Conservation (phyloP, 2,888 invertebrate species). For the Caenorhabditis sp. region DNA sequence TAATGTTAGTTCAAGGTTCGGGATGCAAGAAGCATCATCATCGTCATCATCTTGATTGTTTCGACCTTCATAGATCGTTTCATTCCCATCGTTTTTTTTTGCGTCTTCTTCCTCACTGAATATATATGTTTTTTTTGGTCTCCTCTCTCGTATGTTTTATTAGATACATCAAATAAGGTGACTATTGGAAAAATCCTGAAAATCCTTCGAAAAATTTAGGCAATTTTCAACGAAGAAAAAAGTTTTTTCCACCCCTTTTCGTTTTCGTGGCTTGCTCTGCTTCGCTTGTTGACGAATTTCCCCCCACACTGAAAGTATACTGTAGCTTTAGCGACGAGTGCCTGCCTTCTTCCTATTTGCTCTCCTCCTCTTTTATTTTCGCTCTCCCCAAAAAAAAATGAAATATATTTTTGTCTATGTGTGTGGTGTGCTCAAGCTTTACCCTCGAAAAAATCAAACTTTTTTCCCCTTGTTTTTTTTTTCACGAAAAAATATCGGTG, state of each 20-base stretch:
- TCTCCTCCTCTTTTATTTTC: neutral
- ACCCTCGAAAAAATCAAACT: neutral
- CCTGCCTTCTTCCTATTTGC: neutral
- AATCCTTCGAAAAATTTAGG: too few species aligned
- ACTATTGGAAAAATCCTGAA: too few species aligned
- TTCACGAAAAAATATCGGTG: too few species aligned
- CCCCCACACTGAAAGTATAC: neutral
- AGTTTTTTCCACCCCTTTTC: neutral
- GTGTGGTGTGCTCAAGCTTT: neutral
- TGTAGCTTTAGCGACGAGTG: neutral
- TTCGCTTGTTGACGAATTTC: neutral
- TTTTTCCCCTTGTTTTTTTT: too few species aligned
- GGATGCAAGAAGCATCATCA: slow-evolving; percentile 17
- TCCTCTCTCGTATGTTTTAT: too few species aligned
- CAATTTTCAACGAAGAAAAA: neutral
- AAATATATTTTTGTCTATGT: neutral
- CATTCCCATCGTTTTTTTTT: slow-evolving; percentile 1
- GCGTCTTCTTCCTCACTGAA: neutral
- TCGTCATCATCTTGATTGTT: slow-evolving; percentile 37
- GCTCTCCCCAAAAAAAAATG: neutral
- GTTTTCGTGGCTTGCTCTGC: neutral
- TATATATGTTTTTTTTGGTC: neutral
- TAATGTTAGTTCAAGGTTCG: slow-evolving; percentile 11
- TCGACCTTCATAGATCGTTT: slow-evolving; percentile 34
- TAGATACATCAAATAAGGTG: too few species aligned